A percentile compares a stretch with the other conserved stretches of the same genome.
Evolutionary conservation across 35 echinoderm and acorn worm species (phyloP).

Genomic region (Lytechinus pictus): DNA sequence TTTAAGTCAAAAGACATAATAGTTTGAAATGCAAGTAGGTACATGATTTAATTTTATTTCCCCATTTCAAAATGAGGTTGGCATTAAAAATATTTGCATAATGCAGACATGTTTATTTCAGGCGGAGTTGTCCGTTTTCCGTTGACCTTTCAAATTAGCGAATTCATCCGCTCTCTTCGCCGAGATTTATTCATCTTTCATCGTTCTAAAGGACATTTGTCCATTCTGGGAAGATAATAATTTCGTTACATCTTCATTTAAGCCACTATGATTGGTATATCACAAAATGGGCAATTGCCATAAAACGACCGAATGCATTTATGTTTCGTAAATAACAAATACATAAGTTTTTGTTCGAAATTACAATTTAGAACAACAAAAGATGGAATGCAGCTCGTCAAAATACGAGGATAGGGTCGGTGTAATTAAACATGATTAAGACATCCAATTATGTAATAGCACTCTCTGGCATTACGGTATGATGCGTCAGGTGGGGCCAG

Average conservation of each 20-base stretch:
- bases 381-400: no score
- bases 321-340: no score
- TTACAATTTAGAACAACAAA: no score
- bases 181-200: not conserved
- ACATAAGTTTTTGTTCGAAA: no score
- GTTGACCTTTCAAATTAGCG: slow-evolving; percentile 10
- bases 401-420: not conserved
- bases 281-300: no score
- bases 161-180: not conserved
- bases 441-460: not conserved
- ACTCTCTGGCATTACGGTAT: not conserved
- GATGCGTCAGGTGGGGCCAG: no score
- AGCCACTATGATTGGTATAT: no score
- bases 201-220: not conserved
- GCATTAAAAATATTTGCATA: not conserved
- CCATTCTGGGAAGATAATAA: not conserved
- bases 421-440: not conserved
- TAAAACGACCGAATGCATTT: no score
- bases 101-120: not conserved
- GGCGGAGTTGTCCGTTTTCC: not conserved
- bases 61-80: not conserved
- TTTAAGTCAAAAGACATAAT: not conserved
- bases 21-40: not conserved
- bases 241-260: no score
- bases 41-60: not conserved